phyloP scores from a whole-genome alignment of 2,888 invertebrate species.

The Phasia obesa region DNA sequence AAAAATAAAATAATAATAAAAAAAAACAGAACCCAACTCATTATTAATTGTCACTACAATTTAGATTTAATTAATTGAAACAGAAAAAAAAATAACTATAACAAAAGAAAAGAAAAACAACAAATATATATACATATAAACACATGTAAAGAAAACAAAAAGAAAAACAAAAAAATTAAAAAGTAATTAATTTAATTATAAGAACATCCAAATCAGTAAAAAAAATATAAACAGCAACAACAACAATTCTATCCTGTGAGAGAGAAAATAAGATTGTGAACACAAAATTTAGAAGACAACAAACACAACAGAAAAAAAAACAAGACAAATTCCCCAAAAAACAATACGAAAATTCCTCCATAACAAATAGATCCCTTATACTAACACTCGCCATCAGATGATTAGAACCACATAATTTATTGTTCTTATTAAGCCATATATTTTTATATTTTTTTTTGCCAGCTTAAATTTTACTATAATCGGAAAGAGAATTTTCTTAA shows the following conservation, averaged over 20 bases:
- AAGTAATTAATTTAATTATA: constrained; percentile 51
- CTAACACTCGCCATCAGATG: too few relatives aligned
- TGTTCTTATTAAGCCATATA: too few relatives aligned
- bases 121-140: constrained; percentile 48
- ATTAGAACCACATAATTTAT: too few relatives aligned
- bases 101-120: constrained; percentile 43
- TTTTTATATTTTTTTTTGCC: too few relatives aligned
- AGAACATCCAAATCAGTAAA: constrained; percentile 56
- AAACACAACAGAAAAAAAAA: constrained; percentile 57
- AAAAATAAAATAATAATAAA: constrained; percentile 40
- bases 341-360: constrained; percentile 2
- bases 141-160: constrained; percentile 68
- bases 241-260: constrained; percentile 75
- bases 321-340: constrained; percentile 38
- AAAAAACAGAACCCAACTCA: constrained; percentile 68
- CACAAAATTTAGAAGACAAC: constrained; percentile 71
- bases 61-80: constrained; percentile 57
- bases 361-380: not conserved
- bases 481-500: too few relatives aligned
- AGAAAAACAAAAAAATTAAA: constrained; percentile 49
- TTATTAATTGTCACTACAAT: constrained; percentile 66
- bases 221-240: constrained; percentile 29
- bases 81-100: constrained; percentile 7
- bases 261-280: constrained; percentile 82
- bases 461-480: too few relatives aligned